Percentiles rank a stretch among this genome's conserved stretches.
Conservation (phyloP, 1,140 invertebrate species). For the Zaprionus inermis region DNA sequence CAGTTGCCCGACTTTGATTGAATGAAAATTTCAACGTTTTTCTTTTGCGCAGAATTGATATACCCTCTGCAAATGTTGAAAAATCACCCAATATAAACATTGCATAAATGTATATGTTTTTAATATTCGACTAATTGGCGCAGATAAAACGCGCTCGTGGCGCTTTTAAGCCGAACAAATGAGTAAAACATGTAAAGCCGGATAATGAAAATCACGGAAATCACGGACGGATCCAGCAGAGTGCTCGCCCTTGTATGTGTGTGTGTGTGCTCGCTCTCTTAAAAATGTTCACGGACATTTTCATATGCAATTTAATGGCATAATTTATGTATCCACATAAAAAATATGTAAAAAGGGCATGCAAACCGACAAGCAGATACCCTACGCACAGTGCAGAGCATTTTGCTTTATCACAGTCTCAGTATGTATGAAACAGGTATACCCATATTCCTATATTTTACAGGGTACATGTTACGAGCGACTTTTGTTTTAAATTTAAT, state of each 20-base stretch:
- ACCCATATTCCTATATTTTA: background rate
- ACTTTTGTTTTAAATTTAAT: constrained; percentile 59
- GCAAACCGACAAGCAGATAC: background rate
- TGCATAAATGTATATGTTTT: constrained; percentile 74
- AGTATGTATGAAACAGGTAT: background rate
- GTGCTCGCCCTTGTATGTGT: background rate
- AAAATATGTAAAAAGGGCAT: background rate
- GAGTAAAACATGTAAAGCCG: constrained; percentile 67
- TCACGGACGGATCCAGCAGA: constrained; percentile 16
- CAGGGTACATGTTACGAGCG: background rate
- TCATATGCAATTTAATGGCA: constrained; percentile 45
- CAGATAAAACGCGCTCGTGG: constrained; percentile 60
- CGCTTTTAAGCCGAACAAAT: constrained; percentile 54
- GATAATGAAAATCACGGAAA: constrained; percentile 67
- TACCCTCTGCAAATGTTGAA: background rate
- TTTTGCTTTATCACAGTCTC: too few species aligned
- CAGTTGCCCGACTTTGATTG: too few species aligned
- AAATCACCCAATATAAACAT: constrained; percentile 48
- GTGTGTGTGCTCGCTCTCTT: constrained; percentile 10
- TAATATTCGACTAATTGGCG: constrained; percentile 79
- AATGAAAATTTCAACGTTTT: too few species aligned
- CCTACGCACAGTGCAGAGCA: too few species aligned
- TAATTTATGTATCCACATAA: background rate
- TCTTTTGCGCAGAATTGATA: background rate
- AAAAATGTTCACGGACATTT: constrained; percentile 27